Conservation (phyloP, 2,888 invertebrate genomes). For the Habroteleia sp. region DNA sequence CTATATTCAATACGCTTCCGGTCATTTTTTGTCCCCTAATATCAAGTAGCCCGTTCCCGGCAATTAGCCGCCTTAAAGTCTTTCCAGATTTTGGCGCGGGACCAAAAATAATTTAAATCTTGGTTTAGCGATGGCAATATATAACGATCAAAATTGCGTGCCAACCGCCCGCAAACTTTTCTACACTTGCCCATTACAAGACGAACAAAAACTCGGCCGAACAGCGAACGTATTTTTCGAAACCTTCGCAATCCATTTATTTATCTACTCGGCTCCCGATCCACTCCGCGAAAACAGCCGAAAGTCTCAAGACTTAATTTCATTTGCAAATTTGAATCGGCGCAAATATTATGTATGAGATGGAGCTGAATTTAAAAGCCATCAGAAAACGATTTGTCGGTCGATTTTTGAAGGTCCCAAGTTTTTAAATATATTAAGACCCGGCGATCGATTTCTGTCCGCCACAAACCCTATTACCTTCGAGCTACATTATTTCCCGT, state of each 20-base stretch:
- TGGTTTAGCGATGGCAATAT: slow-evolving; percentile 31
- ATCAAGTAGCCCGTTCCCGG: too few relatives aligned
- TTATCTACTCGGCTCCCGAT: slow-evolving; percentile 40
- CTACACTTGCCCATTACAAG: slow-evolving; percentile 23
- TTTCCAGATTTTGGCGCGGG: slow-evolving; percentile 24
- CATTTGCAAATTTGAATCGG: slow-evolving; percentile 35
- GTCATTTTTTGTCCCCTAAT: too few relatives aligned
- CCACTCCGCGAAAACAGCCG: slow-evolving; percentile 30
- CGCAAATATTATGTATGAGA: slow-evolving; percentile 47
- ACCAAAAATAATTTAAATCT: slow-evolving; percentile 55
- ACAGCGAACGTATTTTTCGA: slow-evolving; percentile 39
- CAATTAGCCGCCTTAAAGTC: slow-evolving; percentile 20
- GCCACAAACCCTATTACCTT: not conserved
- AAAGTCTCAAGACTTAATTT: slow-evolving; percentile 44
- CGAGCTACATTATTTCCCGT: not conserved
- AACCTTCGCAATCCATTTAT: slow-evolving; percentile 38
- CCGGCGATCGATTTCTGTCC: slow-evolving; percentile 2
- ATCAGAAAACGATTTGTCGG: slow-evolving; percentile 58
- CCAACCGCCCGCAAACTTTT: slow-evolving; percentile 43
- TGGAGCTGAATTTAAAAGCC: slow-evolving; percentile 49
- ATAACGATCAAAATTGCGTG: slow-evolving; percentile 47
- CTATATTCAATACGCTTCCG: too few relatives aligned
- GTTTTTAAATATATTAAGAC: slow-evolving; percentile 40
- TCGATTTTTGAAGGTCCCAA: slow-evolving; percentile 15
- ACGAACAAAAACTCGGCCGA: slow-evolving; percentile 38